These are phyloP conservation scores for Platycheirus albimanus DNA, from an alignment of 2,888 invertebrate genomes.

Conservation along the genomic window DNA sequence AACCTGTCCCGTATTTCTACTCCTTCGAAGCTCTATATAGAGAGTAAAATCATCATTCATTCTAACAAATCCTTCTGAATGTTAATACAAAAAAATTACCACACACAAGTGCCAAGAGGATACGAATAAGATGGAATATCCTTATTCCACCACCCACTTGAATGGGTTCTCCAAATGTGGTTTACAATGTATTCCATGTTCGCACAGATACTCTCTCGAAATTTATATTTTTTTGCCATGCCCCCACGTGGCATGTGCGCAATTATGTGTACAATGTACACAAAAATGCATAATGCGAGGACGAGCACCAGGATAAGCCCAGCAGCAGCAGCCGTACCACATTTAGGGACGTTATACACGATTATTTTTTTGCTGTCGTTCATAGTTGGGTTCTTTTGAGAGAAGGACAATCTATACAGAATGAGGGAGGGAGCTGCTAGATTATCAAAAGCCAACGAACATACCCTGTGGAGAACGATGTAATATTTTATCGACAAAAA, in stretches of 20 bases:
- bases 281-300: conserved; percentile 69
- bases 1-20: conserved; percentile 49
- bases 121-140: conserved; percentile 60
- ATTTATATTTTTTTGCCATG: background rate
- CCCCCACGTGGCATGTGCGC: conserved; percentile 53
- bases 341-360: no score
- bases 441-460: conserved; percentile 50
- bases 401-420: background rate
- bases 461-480: conserved; percentile 55
- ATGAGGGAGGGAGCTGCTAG: conserved; percentile 1
- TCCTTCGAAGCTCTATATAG: conserved; percentile 6
- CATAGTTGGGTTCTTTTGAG: background rate
- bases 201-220: conserved; percentile 30
- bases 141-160: background rate
- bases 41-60: conserved; percentile 65
- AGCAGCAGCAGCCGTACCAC: background rate
- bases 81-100: conserved; percentile 18
- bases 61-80: conserved; percentile 64
- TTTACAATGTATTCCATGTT: conserved; percentile 57
- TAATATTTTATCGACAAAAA: conserved; percentile 72
- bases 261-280: conserved; percentile 67
- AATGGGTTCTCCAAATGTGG: conserved; percentile 34
- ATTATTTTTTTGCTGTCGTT: background rate
- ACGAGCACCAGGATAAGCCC: conserved; percentile 47
- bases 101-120: conserved; percentile 26